Percentiles rank a stretch among this genome's conserved stretches.
phyloP scores from a whole-genome alignment of 2,888 invertebrate genomes.

The Acanthosepion esculentum region DNA sequence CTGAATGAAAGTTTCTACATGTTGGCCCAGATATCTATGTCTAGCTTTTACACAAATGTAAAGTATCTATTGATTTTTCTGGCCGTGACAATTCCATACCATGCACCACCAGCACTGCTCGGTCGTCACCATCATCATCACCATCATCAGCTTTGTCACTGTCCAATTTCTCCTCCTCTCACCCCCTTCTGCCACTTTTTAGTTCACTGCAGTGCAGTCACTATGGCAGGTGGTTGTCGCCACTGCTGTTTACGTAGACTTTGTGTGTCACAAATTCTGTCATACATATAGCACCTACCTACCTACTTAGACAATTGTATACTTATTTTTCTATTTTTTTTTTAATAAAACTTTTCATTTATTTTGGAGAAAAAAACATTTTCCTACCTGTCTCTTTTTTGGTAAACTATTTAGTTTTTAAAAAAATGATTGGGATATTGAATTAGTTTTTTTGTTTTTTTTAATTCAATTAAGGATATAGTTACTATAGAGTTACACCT shows the following conservation, averaged over 20 bases:
- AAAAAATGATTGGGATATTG: neutral
- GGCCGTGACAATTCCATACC: neutral
- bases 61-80: conserved; percentile 20
- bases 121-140: neutral
- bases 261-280: conserved; percentile 11
- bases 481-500: too few relatives aligned
- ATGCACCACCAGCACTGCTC: neutral
- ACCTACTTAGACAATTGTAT: neutral
- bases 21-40: conserved; percentile 33
- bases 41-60: neutral
- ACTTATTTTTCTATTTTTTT: neutral
- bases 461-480: too few relatives aligned
- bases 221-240: neutral
- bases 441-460: too few relatives aligned
- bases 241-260: neutral
- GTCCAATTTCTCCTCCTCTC: neutral
- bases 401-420: too few relatives aligned
- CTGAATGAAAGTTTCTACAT: neutral
- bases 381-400: too few relatives aligned
- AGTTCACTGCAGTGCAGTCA: conserved; percentile 7
- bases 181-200: neutral
- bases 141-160: neutral
- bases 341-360: too few relatives aligned
- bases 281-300: neutral
- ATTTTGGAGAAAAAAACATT: too few relatives aligned